These are phyloP conservation scores for Heliconius nattereri DNA, from an alignment of 1,140 invertebrate genomes.

Conservation along the genomic window DNA sequence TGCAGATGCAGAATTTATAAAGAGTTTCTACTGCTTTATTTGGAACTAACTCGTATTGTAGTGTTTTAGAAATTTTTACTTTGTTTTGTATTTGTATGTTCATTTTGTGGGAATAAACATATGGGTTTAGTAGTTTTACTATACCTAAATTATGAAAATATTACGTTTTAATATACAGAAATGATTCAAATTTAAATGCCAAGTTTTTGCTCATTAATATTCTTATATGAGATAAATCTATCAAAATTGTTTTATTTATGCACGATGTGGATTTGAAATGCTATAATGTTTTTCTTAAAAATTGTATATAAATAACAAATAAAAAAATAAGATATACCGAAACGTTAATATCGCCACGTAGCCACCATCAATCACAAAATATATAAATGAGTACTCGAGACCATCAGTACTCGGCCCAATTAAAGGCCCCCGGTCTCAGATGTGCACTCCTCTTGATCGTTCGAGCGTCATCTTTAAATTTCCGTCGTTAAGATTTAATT, in stretches of 20 bases:
- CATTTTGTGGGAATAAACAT: no score
- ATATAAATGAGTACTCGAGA: slow-evolving; percentile 40
- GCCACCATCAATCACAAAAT: slow-evolving; percentile 66
- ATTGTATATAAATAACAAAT: not conserved
- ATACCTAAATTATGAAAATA: no score
- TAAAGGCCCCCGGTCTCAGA: slow-evolving; percentile 75
- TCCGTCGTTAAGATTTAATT: slow-evolving; percentile 81
- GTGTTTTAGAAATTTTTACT: not conserved
- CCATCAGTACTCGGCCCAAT: slow-evolving; percentile 70
- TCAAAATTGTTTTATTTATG: slow-evolving; percentile 10
- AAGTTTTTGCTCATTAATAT: not conserved
- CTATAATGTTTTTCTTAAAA: not conserved
- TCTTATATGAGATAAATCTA: not conserved
- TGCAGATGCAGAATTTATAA: slow-evolving; percentile 72
- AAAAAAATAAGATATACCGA: not conserved
- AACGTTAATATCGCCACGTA: slow-evolving; percentile 24
- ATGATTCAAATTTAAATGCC: not conserved
- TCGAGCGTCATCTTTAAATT: slow-evolving; percentile 81
- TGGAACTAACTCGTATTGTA: not conserved
- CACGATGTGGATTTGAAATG: not conserved
- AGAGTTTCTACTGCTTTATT: slow-evolving; percentile 52
- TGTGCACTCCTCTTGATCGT: slow-evolving; percentile 79
- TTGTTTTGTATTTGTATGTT: not conserved
- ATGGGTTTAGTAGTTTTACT: no score
- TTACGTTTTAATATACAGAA: no score